phyloP scores from a whole-genome alignment of 2,888 invertebrate species.

The Dorcus hopei region DNA sequence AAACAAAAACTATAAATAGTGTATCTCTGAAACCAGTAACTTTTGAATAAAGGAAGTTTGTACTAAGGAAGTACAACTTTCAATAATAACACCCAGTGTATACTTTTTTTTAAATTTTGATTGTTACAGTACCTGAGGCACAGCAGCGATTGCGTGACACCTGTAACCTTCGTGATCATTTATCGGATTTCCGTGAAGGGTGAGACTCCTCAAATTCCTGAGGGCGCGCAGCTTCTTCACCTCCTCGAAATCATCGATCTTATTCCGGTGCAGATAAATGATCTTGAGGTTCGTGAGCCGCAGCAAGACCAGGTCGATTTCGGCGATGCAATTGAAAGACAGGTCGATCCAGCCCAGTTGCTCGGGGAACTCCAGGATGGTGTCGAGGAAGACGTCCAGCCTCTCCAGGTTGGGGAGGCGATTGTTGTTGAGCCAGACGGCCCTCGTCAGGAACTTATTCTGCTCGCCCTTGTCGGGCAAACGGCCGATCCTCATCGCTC shows the following conservation, averaged over 20 bases:
- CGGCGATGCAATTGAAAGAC: conserved; percentile 50
- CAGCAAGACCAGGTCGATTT: conserved; percentile 36
- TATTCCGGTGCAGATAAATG: conserved; percentile 61
- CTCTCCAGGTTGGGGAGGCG: conserved; percentile 43
- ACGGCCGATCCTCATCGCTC: conserved; percentile 47
- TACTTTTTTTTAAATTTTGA: background rate
- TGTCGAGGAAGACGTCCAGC: conserved; percentile 43
- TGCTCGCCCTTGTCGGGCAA: conserved; percentile 43
- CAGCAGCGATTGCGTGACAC: conserved; percentile 42
- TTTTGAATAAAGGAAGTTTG: too few relatives aligned
- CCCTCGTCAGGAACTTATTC: conserved; percentile 49
- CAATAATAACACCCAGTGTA: too few relatives aligned
- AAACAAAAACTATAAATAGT: too few relatives aligned
- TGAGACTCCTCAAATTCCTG: conserved; percentile 52
- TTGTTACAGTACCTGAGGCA: conserved; percentile 45
- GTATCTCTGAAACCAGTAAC: too few relatives aligned
- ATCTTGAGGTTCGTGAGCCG: conserved; percentile 51
- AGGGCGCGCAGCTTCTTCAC: conserved; percentile 52
- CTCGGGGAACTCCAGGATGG: conserved; percentile 46
- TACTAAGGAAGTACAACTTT: too few relatives aligned
- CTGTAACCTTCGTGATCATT: conserved; percentile 46
- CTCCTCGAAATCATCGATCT: conserved; percentile 52
- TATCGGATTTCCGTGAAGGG: conserved; percentile 59
- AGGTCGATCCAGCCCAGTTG: conserved; percentile 55
- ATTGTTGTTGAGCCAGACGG: conserved; percentile 55